These are phyloP conservation scores for Istiophorus platypterus DNA, from an alignment of 2,113 vertebrate species.

Conservation along the genomic window DNA sequence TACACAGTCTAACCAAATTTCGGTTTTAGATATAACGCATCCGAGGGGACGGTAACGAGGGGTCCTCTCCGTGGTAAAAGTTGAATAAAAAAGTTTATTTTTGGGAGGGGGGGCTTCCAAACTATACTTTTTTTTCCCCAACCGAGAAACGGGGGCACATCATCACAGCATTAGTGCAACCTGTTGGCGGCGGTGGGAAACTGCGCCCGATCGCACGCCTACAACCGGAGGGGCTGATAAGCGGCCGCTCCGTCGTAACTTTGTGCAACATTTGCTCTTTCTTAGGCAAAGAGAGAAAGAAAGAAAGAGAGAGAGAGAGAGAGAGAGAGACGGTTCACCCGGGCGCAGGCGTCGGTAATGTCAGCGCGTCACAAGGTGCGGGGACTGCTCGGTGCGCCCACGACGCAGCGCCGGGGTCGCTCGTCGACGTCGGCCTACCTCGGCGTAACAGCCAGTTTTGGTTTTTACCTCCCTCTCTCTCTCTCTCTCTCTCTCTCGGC, in stretches of 20 bases:
- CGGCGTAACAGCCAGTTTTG: slow-evolving; percentile 17
- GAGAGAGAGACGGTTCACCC: no score
- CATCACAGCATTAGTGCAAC: slow-evolving; percentile 75
- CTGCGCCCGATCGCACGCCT: slow-evolving; percentile 64
- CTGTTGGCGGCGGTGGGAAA: slow-evolving; percentile 78
- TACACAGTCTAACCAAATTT: not conserved
- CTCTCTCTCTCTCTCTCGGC: not conserved
- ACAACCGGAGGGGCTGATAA: slow-evolving; percentile 4
- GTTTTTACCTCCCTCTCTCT: no score
- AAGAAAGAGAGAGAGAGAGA: no score
- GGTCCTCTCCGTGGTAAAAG: no score
- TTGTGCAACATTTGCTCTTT: slow-evolving; percentile 2
- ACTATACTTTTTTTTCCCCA: slow-evolving; percentile 48
- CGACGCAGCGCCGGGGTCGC: slow-evolving; percentile 5
- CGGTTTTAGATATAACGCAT: no score
- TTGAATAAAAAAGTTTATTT: slow-evolving; percentile 43
- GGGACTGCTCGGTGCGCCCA: slow-evolving; percentile 11
- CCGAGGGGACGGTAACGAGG: no score
- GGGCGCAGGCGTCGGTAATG: not conserved
- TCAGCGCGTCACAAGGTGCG: not conserved
- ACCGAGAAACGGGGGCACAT: not conserved
- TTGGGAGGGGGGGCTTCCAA: slow-evolving; percentile 13
- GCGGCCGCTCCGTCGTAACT: slow-evolving; percentile 3
- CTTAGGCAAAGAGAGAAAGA: not conserved
- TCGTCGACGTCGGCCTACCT: slow-evolving; percentile 51